Evolutionary conservation across 2,797 vertebrate genomes (phyloP).

Genomic region (Discoglossus pictus): DNA sequence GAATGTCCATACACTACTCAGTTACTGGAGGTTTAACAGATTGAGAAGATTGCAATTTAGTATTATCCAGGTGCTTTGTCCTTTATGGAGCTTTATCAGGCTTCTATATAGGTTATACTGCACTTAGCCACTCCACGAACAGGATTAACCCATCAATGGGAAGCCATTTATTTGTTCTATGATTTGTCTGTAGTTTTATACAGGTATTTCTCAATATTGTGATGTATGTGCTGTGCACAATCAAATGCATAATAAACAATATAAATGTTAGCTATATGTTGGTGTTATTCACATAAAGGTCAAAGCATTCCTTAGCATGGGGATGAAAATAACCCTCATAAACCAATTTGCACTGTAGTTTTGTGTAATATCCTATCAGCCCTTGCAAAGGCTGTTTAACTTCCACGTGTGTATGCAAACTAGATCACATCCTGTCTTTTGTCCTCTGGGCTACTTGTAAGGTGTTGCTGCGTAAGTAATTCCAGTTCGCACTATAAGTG

Average conservation of each 20-base stretch:
- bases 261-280: constrained; percentile 45
- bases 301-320: constrained; percentile 21
- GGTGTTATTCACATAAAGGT: constrained; percentile 10
- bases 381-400: constrained; percentile 40
- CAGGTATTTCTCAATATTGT: constrained; percentile 75
- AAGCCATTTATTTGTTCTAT: constrained; percentile 57
- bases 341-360: constrained; percentile 11
- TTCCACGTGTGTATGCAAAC: constrained; percentile 44
- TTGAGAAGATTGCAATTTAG: no score
- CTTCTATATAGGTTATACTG: constrained; percentile 9
- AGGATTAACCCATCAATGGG: constrained; percentile 25
- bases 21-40: no score
- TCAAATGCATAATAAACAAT: constrained; percentile 67
- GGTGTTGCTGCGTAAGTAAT: constrained; percentile 54
- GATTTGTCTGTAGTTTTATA: constrained; percentile 91
- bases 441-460: constrained; percentile 52
- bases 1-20: no score
- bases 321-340: background rate
- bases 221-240: constrained; percentile 94
- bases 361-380: constrained; percentile 55
- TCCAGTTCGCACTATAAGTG: background rate
- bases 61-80: background rate
- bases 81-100: background rate
- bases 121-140: constrained; percentile 38
- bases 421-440: constrained; percentile 27